A percentile compares a stretch with the other conserved stretches of the same genome.
Evolutionary conservation across 2,113 vertebrate species (phyloP).

Genomic region (Syngnathus typhle): DNA sequence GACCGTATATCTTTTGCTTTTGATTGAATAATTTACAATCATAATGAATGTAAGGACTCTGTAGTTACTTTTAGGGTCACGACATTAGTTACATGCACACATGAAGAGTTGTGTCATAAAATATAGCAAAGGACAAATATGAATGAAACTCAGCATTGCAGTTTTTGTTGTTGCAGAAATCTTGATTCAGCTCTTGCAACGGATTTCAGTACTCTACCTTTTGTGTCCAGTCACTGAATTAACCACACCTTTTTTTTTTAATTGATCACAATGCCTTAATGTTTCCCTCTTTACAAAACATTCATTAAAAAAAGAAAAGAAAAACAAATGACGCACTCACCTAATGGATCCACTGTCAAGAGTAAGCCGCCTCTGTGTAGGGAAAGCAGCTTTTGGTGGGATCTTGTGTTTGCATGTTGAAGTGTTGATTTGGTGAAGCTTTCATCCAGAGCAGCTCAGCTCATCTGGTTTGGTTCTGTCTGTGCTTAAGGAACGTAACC

Average conservation of each 20-base stretch:
- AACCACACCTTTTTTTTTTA: too few relatives aligned
- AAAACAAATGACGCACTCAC: slow-evolving; percentile 29
- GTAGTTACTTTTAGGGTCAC: too few relatives aligned
- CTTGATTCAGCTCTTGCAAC: neutral
- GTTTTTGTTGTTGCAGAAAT: neutral
- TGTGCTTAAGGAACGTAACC: slow-evolving; percentile 44
- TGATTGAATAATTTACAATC: neutral
- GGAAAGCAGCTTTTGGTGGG: slow-evolving; percentile 17
- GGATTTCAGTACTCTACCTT: neutral
- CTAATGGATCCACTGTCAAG: slow-evolving; percentile 57
- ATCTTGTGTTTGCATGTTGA: slow-evolving; percentile 43
- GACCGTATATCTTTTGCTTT: neutral
- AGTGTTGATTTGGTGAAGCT: slow-evolving; percentile 26
- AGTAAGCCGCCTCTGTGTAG: slow-evolving; percentile 34
- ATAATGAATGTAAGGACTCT: neutral
- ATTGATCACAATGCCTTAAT: too few relatives aligned
- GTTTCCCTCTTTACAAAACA: neutral
- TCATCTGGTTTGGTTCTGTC: slow-evolving; percentile 23
- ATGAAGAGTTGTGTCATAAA: neutral
- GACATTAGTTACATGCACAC: too few relatives aligned
- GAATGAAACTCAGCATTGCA: neutral
- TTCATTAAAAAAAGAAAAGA: neutral
- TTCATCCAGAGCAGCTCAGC: slow-evolving; percentile 24
- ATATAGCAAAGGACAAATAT: neutral
- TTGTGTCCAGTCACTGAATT: too few relatives aligned